Evolutionary conservation across 1,140 invertebrate genomes (phyloP).

Genomic region (Cepaea nemoralis): DNA sequence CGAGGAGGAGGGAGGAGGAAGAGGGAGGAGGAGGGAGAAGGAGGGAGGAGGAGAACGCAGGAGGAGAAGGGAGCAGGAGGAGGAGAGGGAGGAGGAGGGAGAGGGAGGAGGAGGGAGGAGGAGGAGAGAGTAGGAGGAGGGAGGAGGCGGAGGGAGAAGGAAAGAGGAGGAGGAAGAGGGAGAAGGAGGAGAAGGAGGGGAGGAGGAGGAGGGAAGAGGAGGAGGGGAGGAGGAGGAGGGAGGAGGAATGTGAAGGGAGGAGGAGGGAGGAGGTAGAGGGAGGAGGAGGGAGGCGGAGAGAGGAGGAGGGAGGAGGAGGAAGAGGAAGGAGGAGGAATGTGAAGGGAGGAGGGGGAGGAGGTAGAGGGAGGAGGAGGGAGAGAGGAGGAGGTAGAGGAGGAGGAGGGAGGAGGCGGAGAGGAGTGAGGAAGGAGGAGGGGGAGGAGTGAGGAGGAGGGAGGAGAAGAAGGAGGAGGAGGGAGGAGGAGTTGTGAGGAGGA

Average conservation of each 20-base stretch:
- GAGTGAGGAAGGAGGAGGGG: too few relatives aligned
- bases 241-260: too few relatives aligned
- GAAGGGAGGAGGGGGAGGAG: too few relatives aligned
- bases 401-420: too few relatives aligned
- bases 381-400: conserved; percentile 3
- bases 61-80: not conserved
- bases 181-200: not conserved
- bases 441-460: too few relatives aligned
- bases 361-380: not conserved
- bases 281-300: too few relatives aligned
- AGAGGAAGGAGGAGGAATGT: too few relatives aligned
- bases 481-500: too few relatives aligned
- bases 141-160: not conserved
- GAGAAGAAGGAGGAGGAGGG: conserved; percentile 9
- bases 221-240: conserved; percentile 8
- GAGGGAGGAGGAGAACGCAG: not conserved
- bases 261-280: too few relatives aligned
- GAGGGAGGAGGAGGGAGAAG: not conserved
- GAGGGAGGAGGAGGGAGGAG: too few relatives aligned
- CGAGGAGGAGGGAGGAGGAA: not conserved
- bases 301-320: conserved; percentile 9
- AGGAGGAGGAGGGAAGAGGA: not conserved
- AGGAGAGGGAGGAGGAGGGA: not conserved
- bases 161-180: not conserved
- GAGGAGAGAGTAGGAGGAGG: too few relatives aligned